Base-by-base conservation (phyloP, 2,888 invertebrate genomes). In the Girardia tigrina region DNA sequence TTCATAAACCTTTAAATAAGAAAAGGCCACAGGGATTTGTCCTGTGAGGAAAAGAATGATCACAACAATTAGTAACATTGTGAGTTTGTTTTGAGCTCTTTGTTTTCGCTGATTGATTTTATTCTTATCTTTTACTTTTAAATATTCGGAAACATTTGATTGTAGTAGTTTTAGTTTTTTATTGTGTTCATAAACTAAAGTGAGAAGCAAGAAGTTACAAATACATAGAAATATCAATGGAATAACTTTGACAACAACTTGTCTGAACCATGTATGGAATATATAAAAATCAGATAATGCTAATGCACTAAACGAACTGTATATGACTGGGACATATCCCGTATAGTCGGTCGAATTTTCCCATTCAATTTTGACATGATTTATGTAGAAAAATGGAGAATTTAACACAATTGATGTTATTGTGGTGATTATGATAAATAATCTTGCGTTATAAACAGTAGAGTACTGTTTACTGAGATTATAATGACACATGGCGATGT, bases 301-400 rank as follows among this genome's bases (percentile, higher is more conserved):
- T 16, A 75, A 75, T 12, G 70, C 1, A 14, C 69, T 72, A 26
- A 73, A 70, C 1, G 4, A 20, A 70, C 56, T 73, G 74, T 29
- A 27, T 27, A 75, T 28, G 12, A 72, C 70, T 6, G 75, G 42
- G 12, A 72, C 56, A 6, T 6, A 12, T 56, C n/a, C 56, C n/a
- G n/a, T n/a, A 56, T 56, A 20, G 27, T 75, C 74, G 20, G 28
- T 73, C 23, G 29, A 26, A 29, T 27, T 27, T 12, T 72, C 29
- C 71, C 69, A 27, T 26, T 73, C 28, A 16, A 72, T 70, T 14
- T 75, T 14, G 27, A 73, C 28, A 20, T 73, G 26, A 26, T 28
- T 75, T n/a, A 29, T 73, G 29, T 70, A 75, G 75, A 75, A 75
- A 29, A 73, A 75, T 27, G 71, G 71, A 26, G 26, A n/a, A 75